Evolutionary conservation across 2,797 vertebrate species (phyloP).

Genomic region (Sebastolobus alascanus): DNA sequence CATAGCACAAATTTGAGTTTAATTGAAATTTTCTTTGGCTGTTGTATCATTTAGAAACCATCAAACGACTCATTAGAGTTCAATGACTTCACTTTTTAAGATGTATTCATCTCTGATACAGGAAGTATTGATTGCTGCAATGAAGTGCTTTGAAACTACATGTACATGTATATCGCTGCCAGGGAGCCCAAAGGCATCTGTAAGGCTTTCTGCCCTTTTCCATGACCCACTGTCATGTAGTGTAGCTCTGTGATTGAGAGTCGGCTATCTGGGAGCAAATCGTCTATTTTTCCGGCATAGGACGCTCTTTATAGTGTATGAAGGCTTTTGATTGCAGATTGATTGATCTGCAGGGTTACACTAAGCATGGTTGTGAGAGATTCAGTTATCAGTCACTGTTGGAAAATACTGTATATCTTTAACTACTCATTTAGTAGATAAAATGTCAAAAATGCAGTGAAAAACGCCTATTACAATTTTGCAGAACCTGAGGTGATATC

Average conservation of each 20-base stretch:
- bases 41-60: conserved; percentile 57
- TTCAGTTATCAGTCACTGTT: neutral
- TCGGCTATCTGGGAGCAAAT: conserved; percentile 21
- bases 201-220: conserved; percentile 10
- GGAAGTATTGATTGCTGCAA: conserved; percentile 21
- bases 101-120: conserved; percentile 15
- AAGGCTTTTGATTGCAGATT: conserved; percentile 37
- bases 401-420: neutral
- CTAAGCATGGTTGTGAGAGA: neutral
- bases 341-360: conserved; percentile 30
- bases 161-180: conserved; percentile 2
- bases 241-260: conserved; percentile 21
- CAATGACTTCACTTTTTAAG: conserved; percentile 20
- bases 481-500: neutral
- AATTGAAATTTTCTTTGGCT: conserved; percentile 60
- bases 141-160: conserved; percentile 18
- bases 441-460: neutral
- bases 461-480: neutral
- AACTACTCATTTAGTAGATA: neutral
- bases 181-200: neutral
- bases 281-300: neutral
- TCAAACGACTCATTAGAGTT: conserved; percentile 44
- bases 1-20: conserved; percentile 59
- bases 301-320: neutral
- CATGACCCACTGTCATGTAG: conserved; percentile 16